phyloP scores from a whole-genome alignment of 2,888 invertebrate genomes.

The Noctua pronuba region DNA sequence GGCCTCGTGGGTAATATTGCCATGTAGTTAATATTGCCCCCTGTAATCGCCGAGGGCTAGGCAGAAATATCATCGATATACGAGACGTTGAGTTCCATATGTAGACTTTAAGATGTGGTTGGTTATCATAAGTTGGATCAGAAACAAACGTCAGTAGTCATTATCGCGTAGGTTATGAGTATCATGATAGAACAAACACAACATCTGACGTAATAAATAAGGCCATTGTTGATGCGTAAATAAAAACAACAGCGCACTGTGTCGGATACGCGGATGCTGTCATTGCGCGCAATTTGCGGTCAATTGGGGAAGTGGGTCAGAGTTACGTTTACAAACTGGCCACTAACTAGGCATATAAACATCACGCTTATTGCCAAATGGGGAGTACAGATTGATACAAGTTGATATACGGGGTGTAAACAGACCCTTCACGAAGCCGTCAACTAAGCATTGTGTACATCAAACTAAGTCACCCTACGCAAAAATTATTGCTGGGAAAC shows the following conservation, averaged over 20 bases:
- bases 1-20: too few relatives aligned
- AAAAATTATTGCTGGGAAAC: too few relatives aligned
- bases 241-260: conserved; percentile 34
- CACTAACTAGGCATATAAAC: conserved; percentile 34
- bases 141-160: background rate
- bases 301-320: conserved; percentile 57
- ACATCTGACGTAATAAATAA: conserved; percentile 7
- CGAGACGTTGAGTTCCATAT: too few relatives aligned
- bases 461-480: too few relatives aligned
- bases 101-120: too few relatives aligned
- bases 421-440: too few relatives aligned
- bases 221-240: conserved; percentile 13
- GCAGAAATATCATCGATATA: too few relatives aligned
- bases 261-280: conserved; percentile 46
- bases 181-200: background rate
- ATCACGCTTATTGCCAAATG: conserved; percentile 16
- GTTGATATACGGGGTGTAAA: too few relatives aligned
- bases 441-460: too few relatives aligned
- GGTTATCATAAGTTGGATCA: background rate
- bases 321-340: conserved; percentile 21
- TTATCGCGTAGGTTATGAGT: background rate
- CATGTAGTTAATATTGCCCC: too few relatives aligned
- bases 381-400: background rate
- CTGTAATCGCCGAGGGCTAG: too few relatives aligned
- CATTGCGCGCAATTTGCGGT: conserved; percentile 57